Evolutionary conservation across 2,113 vertebrate genomes (phyloP).

Genomic region (Chionodraco myersi): DNA sequence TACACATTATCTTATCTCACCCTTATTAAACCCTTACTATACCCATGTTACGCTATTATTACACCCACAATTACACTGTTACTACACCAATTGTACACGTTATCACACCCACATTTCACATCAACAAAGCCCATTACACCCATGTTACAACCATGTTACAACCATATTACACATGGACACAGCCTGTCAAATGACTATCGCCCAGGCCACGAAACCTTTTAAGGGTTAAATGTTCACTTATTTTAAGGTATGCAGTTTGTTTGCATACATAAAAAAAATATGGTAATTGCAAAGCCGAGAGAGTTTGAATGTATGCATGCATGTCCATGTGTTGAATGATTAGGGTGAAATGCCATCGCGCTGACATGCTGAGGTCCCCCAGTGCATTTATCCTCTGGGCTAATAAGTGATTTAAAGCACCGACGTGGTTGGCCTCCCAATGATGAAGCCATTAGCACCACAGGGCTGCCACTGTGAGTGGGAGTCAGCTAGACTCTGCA

Average conservation of each 20-base stretch:
- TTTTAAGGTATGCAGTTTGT: background rate
- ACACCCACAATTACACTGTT: too few species aligned
- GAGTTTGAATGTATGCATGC: conserved; percentile 10
- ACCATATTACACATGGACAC: too few species aligned
- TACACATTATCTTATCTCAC: too few species aligned
- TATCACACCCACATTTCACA: too few species aligned
- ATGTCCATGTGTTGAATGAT: conserved; percentile 49
- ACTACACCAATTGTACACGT: too few species aligned
- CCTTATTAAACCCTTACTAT: too few species aligned
- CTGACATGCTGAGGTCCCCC: conserved; percentile 31
- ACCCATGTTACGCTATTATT: too few species aligned
- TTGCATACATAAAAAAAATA: conserved; percentile 9
- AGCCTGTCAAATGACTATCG: too few species aligned
- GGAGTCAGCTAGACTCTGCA: conserved; percentile 47
- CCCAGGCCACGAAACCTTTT: too few species aligned
- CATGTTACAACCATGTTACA: too few species aligned
- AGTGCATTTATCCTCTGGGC: conserved; percentile 55
- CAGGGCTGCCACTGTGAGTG: conserved; percentile 74
- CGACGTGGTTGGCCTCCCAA: conserved; percentile 77
- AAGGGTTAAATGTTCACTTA: background rate
- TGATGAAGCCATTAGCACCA: conserved; percentile 73
- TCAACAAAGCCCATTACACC: too few species aligned
- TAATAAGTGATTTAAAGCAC: conserved; percentile 75
- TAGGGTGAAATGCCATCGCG: conserved; percentile 46
- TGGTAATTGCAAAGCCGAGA: background rate